A percentile compares a stretch with the other conserved stretches of the same genome.
phyloP scores from a whole-genome alignment of 2,113 vertebrate species.

The Pterocles burchelli region DNA sequence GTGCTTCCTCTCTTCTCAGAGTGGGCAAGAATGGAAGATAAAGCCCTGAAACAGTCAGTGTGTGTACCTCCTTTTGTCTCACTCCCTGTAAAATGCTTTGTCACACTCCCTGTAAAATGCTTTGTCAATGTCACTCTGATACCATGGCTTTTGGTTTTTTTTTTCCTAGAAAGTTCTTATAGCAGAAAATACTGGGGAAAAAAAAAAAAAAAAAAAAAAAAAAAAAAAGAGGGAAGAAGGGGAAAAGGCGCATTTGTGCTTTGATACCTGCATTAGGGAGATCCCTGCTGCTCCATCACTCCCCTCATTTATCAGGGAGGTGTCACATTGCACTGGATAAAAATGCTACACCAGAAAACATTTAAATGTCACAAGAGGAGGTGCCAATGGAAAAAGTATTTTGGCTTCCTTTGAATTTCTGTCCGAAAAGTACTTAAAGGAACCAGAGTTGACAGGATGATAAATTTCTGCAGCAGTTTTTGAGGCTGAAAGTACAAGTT shows the following conservation, averaged over 20 bases:
- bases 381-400: neutral
- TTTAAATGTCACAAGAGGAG: neutral
- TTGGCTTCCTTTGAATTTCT: neutral
- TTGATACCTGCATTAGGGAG: neutral
- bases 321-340: neutral
- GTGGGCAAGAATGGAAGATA: neutral
- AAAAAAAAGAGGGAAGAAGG: neutral
- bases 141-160: rapidly evolving
- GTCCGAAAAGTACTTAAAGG: constrained; percentile 7
- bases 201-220: neutral
- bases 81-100: neutral
- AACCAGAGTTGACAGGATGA: constrained; percentile 28
- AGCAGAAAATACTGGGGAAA: neutral
- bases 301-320: neutral
- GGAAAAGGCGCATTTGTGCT: neutral
- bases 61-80: neutral
- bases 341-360: neutral
- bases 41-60: neutral
- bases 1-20: neutral
- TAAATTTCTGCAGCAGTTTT: constrained; percentile 35
- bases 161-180: neutral
- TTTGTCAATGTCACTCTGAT: neutral
- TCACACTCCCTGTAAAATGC: neutral
- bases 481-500: constrained; percentile 29
- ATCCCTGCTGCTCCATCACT: neutral